phyloP scores from a whole-genome alignment of 2,888 invertebrate species.

The Drosophila suboccidentalis region DNA sequence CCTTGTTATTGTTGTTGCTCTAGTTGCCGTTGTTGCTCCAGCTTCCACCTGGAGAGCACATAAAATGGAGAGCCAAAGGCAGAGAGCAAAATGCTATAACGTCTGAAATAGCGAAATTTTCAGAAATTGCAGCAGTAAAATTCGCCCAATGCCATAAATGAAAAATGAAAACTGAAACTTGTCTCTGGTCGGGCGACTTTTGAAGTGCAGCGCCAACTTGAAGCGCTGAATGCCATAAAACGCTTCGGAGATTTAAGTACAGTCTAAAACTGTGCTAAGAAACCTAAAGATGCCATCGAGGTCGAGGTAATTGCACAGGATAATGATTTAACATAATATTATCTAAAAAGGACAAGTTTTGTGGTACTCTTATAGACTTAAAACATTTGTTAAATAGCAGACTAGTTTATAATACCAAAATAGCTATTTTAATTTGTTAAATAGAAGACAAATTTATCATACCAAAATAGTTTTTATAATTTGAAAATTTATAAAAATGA shows the following conservation, averaged over 20 bases:
- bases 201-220: conserved; percentile 39
- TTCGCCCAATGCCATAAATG: conserved; percentile 72
- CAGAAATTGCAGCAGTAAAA: conserved; percentile 76
- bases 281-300: conserved; percentile 6
- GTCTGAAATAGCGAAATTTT: conserved; percentile 74
- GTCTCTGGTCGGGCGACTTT: conserved; percentile 57
- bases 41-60: conserved; percentile 66
- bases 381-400: no score
- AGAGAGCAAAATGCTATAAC: conserved; percentile 35
- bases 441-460: no score
- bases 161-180: conserved; percentile 76
- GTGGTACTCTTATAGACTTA: background rate
- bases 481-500: no score
- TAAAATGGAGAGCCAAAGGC: conserved; percentile 59
- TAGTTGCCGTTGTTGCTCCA: conserved; percentile 39
- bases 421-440: no score
- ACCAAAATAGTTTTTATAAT: no score
- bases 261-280: conserved; percentile 38
- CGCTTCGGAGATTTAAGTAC: conserved; percentile 54
- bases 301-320: conserved; percentile 24
- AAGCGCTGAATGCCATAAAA: conserved; percentile 45
- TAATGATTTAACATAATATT: conserved; percentile 37
- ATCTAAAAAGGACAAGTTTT: conserved; percentile 1
- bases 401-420: no score
- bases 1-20: conserved; percentile 43